Percentiles rank a stretch among this genome's conserved stretches.
These are phyloP conservation scores for Meles meles DNA, from an alignment of 2,113 vertebrate genomes.

Conservation along the genomic window DNA sequence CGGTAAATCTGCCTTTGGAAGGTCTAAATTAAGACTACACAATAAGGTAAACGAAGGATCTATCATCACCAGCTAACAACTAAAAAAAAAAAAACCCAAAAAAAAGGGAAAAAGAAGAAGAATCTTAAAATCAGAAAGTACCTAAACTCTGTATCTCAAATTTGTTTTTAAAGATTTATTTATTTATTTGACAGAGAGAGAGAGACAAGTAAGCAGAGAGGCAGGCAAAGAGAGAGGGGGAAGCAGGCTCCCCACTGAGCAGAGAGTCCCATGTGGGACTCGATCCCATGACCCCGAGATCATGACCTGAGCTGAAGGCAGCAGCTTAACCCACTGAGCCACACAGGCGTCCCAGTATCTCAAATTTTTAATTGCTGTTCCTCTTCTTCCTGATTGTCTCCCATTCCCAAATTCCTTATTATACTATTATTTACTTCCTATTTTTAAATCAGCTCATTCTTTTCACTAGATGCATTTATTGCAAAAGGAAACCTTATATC, in stretches of 20 bases:
- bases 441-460: neutral
- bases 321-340: too few species aligned
- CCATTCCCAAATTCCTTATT: neutral
- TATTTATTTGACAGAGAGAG: too few species aligned
- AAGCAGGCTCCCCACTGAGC: too few species aligned
- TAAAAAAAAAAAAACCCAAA: neutral
- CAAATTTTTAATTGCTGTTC: neutral
- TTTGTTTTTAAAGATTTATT: neutral
- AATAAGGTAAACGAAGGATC: neutral
- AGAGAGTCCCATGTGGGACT: rapidly evolving
- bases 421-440: neutral
- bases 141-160: neutral
- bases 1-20: neutral
- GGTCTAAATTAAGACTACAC: neutral
- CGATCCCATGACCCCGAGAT: too few species aligned
- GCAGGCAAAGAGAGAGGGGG: too few species aligned
- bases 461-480: neutral
- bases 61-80: neutral
- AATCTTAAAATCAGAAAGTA: neutral
- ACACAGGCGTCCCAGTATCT: neutral
- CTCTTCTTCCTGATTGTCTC: neutral
- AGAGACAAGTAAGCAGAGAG: too few species aligned
- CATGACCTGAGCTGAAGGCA: too few species aligned
- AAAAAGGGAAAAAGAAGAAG: neutral
- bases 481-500: neutral